Percentiles rank a stretch among this genome's conserved stretches.
phyloP scores from a whole-genome alignment of 2,888 invertebrate species.

The Sarcophaga variegata region DNA sequence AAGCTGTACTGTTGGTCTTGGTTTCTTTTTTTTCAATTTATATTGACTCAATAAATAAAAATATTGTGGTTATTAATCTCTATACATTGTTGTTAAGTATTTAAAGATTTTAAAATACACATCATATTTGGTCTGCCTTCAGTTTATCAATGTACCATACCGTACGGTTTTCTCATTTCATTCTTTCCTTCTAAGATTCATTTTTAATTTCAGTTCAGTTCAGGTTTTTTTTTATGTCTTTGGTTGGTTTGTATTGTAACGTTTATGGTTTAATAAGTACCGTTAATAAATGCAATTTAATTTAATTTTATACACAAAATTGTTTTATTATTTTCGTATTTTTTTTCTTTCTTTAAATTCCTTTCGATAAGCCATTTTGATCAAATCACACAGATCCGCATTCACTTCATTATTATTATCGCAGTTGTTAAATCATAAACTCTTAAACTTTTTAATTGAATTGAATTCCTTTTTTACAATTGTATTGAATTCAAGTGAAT shows the following conservation, averaged over 20 bases:
- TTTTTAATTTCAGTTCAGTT: slow-evolving; percentile 5
- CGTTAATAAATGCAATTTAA: slow-evolving; percentile 30
- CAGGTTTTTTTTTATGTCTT: slow-evolving; percentile 13
- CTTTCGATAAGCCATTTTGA: neutral
- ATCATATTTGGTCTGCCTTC: slow-evolving; percentile 45
- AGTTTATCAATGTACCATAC: neutral
- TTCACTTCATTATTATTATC: neutral
- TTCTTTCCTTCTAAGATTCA: too few species aligned
- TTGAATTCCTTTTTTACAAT: too few species aligned
- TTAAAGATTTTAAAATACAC: slow-evolving; percentile 28
- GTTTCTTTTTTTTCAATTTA: neutral
- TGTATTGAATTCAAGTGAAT: too few species aligned
- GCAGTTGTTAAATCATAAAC: neutral
- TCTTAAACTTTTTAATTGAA: too few species aligned
- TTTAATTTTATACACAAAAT: slow-evolving; percentile 24
- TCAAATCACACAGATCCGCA: neutral
- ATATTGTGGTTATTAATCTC: slow-evolving; percentile 35
- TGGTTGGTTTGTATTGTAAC: neutral
- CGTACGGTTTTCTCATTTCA: too few species aligned
- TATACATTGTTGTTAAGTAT: slow-evolving; percentile 46
- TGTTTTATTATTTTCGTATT: neutral
- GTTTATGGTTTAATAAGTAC: slow-evolving; percentile 40
- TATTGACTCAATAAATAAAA: neutral
- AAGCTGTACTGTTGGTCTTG: neutral
- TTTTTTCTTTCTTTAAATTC: neutral